Conservation (phyloP, 2,888 invertebrate genomes). For the Luperina testacea region DNA sequence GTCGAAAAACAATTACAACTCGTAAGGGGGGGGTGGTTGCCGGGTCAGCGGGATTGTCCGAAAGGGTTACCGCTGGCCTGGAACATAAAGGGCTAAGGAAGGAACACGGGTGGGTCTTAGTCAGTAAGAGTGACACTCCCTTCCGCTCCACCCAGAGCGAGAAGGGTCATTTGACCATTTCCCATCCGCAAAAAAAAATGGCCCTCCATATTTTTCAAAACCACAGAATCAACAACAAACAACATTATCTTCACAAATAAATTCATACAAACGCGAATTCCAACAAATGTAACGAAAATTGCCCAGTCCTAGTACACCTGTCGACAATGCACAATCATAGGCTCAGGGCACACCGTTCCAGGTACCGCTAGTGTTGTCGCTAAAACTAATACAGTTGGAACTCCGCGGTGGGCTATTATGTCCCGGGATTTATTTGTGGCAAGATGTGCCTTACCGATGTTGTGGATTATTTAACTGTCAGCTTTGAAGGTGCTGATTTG, state of each 20-base stretch:
- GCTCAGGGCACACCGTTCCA: slow-evolving; percentile 69
- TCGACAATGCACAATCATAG: slow-evolving; percentile 66
- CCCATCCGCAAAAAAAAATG: no score
- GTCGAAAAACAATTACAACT: background rate
- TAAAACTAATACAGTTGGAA: slow-evolving; percentile 69
- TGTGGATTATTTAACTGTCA: slow-evolving; percentile 49
- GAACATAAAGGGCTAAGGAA: no score
- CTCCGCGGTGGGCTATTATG: slow-evolving; percentile 67
- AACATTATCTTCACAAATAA: slow-evolving; percentile 51
- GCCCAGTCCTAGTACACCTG: slow-evolving; percentile 54
- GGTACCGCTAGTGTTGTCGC: slow-evolving; percentile 72
- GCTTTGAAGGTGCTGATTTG: slow-evolving; percentile 44
- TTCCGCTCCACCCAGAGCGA: no score
- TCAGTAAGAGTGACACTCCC: no score
- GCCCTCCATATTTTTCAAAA: slow-evolving; percentile 4
- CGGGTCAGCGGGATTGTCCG: no score
- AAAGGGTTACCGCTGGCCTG: no score
- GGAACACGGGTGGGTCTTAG: no score
- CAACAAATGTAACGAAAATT: slow-evolving; percentile 60
- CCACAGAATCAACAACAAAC: slow-evolving; percentile 31
- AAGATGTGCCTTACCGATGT: slow-evolving; percentile 60
- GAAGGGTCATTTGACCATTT: no score
- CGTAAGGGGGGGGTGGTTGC: background rate
- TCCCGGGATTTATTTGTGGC: slow-evolving; percentile 58
- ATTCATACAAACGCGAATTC: slow-evolving; percentile 43